A percentile compares a stretch with the other conserved stretches of the same genome.
These are phyloP conservation scores for Epinotia ramella DNA, from an alignment of 2,888 invertebrate species.

Conservation along the genomic window DNA sequence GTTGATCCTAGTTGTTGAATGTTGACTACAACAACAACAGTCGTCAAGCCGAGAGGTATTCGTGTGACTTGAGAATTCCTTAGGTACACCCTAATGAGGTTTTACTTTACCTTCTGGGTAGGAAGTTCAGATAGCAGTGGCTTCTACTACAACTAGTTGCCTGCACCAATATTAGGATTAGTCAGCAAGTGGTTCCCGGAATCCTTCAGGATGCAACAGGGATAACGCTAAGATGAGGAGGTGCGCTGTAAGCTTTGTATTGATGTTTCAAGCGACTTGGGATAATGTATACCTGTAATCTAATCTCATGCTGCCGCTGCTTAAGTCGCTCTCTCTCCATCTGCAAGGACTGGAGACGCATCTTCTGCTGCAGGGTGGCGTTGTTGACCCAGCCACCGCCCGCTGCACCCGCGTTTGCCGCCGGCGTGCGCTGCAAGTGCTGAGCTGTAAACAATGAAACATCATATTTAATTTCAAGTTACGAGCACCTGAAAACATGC, in stretches of 20 bases:
- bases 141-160: neutral
- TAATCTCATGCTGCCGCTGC: constrained; percentile 95
- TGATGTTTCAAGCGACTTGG: neutral
- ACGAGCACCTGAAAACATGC: neutral
- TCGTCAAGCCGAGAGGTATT: neutral
- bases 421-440: constrained; percentile 84
- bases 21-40: neutral
- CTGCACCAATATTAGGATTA: neutral
- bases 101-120: neutral
- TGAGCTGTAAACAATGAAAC: constrained; percentile 80
- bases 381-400: constrained; percentile 86
- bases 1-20: too few species aligned
- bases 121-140: neutral
- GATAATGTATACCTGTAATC: constrained; percentile 88
- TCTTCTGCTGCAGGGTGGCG: constrained; percentile 88
- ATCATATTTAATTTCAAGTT: neutral
- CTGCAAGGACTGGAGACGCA: constrained; percentile 93
- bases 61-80: neutral
- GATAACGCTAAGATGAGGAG: neutral
- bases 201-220: neutral
- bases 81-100: too few species aligned
- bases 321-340: constrained; percentile 95
- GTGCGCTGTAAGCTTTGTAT: neutral
- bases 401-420: constrained; percentile 83
- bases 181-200: neutral